Conservation (phyloP, 1,140 invertebrate species). For the Philaenus spumarius region DNA sequence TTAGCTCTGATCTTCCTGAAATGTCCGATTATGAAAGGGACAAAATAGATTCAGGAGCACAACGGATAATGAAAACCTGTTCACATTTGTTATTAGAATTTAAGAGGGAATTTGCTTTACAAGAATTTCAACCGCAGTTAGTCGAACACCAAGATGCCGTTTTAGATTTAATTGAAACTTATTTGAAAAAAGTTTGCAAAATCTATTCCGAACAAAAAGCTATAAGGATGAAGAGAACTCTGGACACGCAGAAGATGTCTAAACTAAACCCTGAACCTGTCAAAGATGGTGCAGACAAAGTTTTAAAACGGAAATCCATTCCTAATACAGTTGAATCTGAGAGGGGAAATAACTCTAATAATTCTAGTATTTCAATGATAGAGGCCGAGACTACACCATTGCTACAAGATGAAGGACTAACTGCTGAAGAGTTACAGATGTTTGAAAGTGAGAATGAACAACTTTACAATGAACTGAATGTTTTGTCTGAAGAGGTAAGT, state of each 20-base stretch:
- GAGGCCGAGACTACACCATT: neutral
- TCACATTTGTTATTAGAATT: slow-evolving; percentile 67
- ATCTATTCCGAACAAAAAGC: slow-evolving; percentile 85
- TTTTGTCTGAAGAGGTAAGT: slow-evolving; percentile 48
- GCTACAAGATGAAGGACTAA: slow-evolving; percentile 55
- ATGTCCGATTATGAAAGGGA: slow-evolving; percentile 80
- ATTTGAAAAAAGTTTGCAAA: slow-evolving; percentile 78
- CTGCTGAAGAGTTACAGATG: slow-evolving; percentile 84
- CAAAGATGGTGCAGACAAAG: slow-evolving; percentile 25
- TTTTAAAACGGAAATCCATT: neutral
- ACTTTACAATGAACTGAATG: slow-evolving; percentile 79
- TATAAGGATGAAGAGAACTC: slow-evolving; percentile 70
- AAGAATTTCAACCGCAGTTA: slow-evolving; percentile 49
- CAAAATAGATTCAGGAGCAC: slow-evolving; percentile 75
- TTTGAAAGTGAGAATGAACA: slow-evolving; percentile 80
- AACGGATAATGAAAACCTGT: slow-evolving; percentile 77
- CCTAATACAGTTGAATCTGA: neutral
- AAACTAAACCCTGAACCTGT: slow-evolving; percentile 50
- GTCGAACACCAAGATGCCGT: slow-evolving; percentile 69
- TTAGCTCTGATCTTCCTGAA: slow-evolving; percentile 51
- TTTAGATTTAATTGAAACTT: slow-evolving; percentile 65
- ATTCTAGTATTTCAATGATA: neutral
- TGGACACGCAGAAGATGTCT: slow-evolving; percentile 74
- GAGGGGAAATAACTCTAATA: neutral
- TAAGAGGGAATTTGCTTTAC: slow-evolving; percentile 49